A percentile compares a stretch with the other conserved stretches of the same genome.
These are phyloP conservation scores for Melanotaenia trifasciata DNA, from an alignment of 2,797 vertebrate genomes.

Conservation along the genomic window DNA sequence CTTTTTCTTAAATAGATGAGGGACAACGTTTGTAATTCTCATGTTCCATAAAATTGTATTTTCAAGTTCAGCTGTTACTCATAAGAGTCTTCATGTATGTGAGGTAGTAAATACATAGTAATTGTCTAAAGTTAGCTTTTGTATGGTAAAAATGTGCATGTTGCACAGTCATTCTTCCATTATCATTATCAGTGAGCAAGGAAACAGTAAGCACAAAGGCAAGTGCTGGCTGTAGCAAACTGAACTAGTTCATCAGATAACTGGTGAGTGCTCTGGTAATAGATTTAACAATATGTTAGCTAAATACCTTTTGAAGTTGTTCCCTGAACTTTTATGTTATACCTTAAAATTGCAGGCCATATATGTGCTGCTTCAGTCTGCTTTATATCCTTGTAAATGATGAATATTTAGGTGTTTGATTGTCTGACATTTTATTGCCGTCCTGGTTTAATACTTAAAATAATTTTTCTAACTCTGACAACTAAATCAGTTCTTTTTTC, in stretches of 20 bases:
- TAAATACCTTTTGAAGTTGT: not conserved
- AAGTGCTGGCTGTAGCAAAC: not conserved
- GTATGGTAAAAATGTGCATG: not conserved
- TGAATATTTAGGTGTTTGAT: not conserved
- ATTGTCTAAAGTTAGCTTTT: not conserved
- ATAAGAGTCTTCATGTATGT: not conserved
- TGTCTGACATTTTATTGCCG: constrained; percentile 1
- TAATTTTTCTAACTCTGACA: not conserved
- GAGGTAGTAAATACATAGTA: not conserved
- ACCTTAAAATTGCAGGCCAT: too few species aligned
- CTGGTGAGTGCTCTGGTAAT: not conserved
- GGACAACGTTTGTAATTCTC: not conserved
- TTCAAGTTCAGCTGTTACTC: not conserved
- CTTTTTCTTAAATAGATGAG: not conserved
- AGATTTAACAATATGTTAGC: not conserved
- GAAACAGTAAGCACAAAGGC: not conserved
- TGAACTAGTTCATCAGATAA: not conserved
- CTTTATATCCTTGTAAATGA: not conserved
- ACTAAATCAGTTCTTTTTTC: not conserved
- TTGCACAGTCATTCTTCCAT: not conserved
- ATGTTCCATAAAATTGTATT: not conserved
- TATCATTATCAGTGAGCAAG: not conserved
- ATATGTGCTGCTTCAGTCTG: not conserved
- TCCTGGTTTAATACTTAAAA: not conserved
- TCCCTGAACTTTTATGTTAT: too few species aligned